Evolutionary conservation across 1,140 invertebrate genomes (phyloP), one percentile per base, ranked within the genome.

Genomic region (Drusus annulatus): DNA sequence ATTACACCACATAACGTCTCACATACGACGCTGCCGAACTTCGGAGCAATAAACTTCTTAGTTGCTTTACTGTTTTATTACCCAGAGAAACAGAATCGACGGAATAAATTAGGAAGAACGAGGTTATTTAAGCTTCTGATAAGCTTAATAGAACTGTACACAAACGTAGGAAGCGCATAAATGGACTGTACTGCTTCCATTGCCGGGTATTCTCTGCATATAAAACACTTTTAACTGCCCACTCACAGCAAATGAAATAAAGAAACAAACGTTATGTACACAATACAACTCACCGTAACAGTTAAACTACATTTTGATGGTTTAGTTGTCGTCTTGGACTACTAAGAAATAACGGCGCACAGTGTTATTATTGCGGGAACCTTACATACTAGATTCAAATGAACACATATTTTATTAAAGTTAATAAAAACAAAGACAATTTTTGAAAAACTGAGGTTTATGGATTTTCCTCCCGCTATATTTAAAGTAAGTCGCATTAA

Each of bases 81-180:
- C 54, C 21, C 54, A 21, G 54, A 56, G 54, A 19, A 17, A 65
- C 28, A 16, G 23, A 65, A 65, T 65, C 62, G 10, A n/a, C 21
- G 3, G 13, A 65, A 31, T 65, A 65, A 28, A 10, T 28, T 31
- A 65, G 36, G 36, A 25, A 65, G 28, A 65, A 65, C 62, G n/a
- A 16, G 5, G 28, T 28, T 21, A 65, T 65, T 65, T 65, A 31
- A 25, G 62, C 25, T 65, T 31, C 62, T 28, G 62, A 65, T 65
- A 65, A 65, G 62, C 25, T 65, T 31, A 65, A 65, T 65, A 65
- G 62, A 65, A 65, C 28, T 65, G 25, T 28, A 65, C 8, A 65
- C 62, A 65, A 65, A 65, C 25, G 62, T 31, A 65, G 36, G 36
- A 8, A 45, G 36, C 36, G 36, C 36, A 45, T 45, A 13, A 45